Evolutionary conservation across 2,888 invertebrate species (phyloP).

Genomic region (Herminia tarsipennalis): DNA sequence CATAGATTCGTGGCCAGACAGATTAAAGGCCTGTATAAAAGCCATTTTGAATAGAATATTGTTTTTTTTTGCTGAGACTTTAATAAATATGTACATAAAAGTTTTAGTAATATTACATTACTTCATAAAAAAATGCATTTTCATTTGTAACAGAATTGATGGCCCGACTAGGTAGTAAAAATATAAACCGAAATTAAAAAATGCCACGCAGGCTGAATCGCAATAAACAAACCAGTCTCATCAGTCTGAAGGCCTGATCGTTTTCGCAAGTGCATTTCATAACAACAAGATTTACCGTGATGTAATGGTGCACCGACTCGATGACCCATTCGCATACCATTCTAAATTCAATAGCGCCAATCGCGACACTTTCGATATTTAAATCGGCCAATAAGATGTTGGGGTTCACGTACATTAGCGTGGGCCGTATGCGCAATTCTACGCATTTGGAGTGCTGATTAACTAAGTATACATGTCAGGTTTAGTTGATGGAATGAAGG

Average conservation of each 20-base stretch:
- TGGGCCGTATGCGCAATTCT: background rate
- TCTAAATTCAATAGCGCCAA: conserved; percentile 56
- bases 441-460: too few relatives aligned
- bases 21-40: too few relatives aligned
- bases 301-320: conserved; percentile 53
- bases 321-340: conserved; percentile 51
- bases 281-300: conserved; percentile 50
- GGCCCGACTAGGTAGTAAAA: too few relatives aligned
- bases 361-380: conserved; percentile 65
- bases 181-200: too few relatives aligned
- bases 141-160: too few relatives aligned
- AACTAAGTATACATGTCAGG: too few relatives aligned
- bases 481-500: background rate
- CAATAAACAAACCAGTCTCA: conserved; percentile 46
- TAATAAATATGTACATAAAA: too few relatives aligned
- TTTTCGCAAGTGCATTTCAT: conserved; percentile 66
- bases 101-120: too few relatives aligned
- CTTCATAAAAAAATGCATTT: too few relatives aligned
- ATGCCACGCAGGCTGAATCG: background rate
- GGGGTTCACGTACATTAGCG: conserved; percentile 6
- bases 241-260: conserved; percentile 37
- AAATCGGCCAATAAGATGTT: conserved; percentile 50
- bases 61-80: too few relatives aligned
- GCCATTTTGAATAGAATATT: too few relatives aligned
- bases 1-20: too few relatives aligned